Conservation (phyloP, 1,140 invertebrate genomes). For the Drosophila baimaii region DNA sequence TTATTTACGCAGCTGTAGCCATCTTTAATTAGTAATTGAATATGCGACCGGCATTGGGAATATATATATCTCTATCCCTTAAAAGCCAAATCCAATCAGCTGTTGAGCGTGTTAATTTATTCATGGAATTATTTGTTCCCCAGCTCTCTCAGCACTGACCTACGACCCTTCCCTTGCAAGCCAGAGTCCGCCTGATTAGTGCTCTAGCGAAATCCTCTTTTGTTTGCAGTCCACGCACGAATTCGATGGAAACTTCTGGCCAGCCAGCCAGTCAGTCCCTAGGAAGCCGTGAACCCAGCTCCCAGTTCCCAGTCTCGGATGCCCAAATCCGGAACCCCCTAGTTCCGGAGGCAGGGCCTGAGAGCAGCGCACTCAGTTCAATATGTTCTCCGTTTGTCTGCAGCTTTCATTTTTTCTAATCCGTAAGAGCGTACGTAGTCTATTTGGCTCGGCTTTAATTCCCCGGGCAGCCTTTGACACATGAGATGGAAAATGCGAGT, state of each 20-base stretch:
- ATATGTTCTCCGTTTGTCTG: conserved; percentile 49
- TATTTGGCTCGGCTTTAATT: conserved; percentile 57
- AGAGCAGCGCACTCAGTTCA: conserved; percentile 46
- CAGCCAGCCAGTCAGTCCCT: conserved; percentile 5
- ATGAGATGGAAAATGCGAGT: conserved; percentile 32
- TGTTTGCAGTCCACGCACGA: conserved; percentile 68
- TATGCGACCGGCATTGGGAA: conserved; percentile 31
- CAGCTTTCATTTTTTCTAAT: conserved; percentile 53
- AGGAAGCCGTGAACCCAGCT: background rate
- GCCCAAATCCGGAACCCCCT: background rate
- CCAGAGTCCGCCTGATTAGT: conserved; percentile 34
- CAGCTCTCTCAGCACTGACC: conserved; percentile 17
- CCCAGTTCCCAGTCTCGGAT: conserved; percentile 2
- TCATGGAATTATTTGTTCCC: conserved; percentile 63
- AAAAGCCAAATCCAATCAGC: conserved; percentile 73
- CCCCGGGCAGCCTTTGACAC: conserved; percentile 59
- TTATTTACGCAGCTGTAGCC: conserved; percentile 5
- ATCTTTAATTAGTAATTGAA: conserved; percentile 72
- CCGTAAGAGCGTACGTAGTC: conserved; percentile 36
- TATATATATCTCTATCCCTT: conserved; percentile 36
- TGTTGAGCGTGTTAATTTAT: conserved; percentile 76
- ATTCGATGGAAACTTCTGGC: conserved; percentile 42
- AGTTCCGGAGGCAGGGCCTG: conserved; percentile 1
- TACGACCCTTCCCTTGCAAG: conserved; percentile 10
- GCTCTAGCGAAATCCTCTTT: conserved; percentile 40